Evolutionary conservation across 2,888 invertebrate genomes (phyloP), one percentile per base, ranked within the genome.

Genomic region (Ophion slaviceki): DNA sequence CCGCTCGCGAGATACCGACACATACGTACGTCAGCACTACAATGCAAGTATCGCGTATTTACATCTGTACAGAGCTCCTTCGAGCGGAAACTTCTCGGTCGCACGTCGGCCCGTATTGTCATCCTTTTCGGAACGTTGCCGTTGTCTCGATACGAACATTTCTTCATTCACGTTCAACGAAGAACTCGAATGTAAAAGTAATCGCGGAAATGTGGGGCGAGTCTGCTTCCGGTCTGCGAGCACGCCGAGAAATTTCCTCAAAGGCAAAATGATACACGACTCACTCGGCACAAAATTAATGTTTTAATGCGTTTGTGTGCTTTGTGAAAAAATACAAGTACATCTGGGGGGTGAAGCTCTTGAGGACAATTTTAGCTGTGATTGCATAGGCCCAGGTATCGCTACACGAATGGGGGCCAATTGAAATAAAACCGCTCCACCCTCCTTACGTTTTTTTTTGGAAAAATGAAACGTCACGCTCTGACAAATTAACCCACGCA

Each of bases 31-130:
- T 32, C 66, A 53, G n/a, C 57, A 61, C 62, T 57, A 53, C 45
- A 32, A 66, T 47, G 61, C 40, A 74, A 17, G 32, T 17, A 11
- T 28, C 80, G 40, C 57, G 32, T 85, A 85, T 85, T 79, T 85
- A 85, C 82, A 85, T 76, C n/a, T 70, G 67, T 32, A 28, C 24
- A 66, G 53, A 14, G 32, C 47, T 68, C 17, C 53, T 17, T 53
- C 8, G 36, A 11, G 7, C 4, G 72, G 57, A 32, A 76, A 53
- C 68, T 81, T 85, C 67, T 81, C 78, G 47, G n/a, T 67, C 61
- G 75, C 75, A 62, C 59, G 8, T 74, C 74, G 7, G 24, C 40
- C 40, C 32, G 57, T 24, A 0, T 45, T 6, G 14, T 17, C 53
- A 57, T 57, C 7, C 40, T 40, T 59, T n/a, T 64, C 40, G 40